Percentiles rank a stretch among this genome's conserved stretches.
phyloP scores from a whole-genome alignment of 2,113 vertebrate species.

The Orcinus orca region DNA sequence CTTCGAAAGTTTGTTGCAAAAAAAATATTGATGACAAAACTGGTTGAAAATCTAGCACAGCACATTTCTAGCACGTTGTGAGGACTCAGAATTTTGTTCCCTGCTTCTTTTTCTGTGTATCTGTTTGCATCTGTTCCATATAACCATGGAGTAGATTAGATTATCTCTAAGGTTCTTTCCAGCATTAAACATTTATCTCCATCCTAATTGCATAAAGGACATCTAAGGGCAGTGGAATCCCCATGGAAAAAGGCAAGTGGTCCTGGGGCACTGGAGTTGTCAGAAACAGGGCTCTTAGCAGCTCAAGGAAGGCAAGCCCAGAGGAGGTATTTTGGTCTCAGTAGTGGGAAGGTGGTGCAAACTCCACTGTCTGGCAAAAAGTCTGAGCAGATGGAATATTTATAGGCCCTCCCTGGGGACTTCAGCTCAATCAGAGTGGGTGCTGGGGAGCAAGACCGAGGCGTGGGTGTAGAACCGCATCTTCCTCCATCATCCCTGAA shows the following conservation, averaged over 20 bases:
- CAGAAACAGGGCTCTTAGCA: neutral
- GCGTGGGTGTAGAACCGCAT: slow-evolving; percentile 44
- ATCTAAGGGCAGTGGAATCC: neutral
- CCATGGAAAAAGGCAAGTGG: slow-evolving; percentile 9
- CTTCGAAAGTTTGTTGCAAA: neutral
- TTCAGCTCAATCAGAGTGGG: slow-evolving; percentile 47
- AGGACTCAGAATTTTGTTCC: neutral
- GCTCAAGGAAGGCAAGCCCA: slow-evolving; percentile 42
- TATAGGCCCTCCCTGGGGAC: slow-evolving; percentile 60
- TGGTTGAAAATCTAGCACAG: neutral
- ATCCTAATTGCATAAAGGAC: neutral
- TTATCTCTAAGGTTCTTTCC: slow-evolving; percentile 33
- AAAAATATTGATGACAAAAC: neutral
- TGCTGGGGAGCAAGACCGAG: slow-evolving; percentile 36
- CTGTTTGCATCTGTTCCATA: neutral
- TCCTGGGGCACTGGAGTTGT: neutral
- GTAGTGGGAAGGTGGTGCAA: slow-evolving; percentile 65
- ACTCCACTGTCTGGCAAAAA: slow-evolving; percentile 63
- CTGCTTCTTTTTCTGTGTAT: neutral
- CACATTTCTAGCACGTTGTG: neutral
- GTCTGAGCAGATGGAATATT: slow-evolving; percentile 70
- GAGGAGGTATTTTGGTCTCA: slow-evolving; percentile 59
- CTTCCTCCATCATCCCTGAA: slow-evolving; percentile 42
- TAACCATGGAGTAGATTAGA: neutral
- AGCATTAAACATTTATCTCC: neutral